Evolutionary conservation across 2,797 vertebrate genomes (phyloP), one percentile per base, ranked within the genome.

Genomic region (Sarcophilus harrisii): DNA sequence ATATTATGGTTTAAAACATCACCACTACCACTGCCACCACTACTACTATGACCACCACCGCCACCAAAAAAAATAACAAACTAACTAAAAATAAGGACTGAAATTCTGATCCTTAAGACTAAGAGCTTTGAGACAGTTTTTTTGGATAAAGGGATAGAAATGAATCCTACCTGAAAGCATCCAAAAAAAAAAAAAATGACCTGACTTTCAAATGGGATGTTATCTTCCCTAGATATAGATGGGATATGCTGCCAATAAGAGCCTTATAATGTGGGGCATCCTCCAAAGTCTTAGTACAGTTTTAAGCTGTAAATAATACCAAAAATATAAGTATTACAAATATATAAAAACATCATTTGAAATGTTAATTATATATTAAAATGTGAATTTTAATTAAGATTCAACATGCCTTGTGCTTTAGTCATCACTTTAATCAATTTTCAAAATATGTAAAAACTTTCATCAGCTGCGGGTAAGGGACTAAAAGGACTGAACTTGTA

Each of bases 161-260:
- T 45, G 38, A 81, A 18, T 45, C 73, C 38, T 45, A 24, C 38
- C 38, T 24, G 38, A 8, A 81, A 81, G 38, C n/a, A n/a, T 81
- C 66, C n/a, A 81, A 98, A 98, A 97, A 97, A 97, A 97, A 98
- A 98, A 97, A 97, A 97, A 97, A 96, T 96, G 93, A 94, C 96
- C 96, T 96, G 66, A 92, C 92, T 45, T 59, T 58, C n/a, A 59
- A 92, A 91, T 60, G 0, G 2, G 57, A 90, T 24, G 5, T 66
- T 38, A 29, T 57, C 62, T 38, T 92, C 57, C 45, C 57, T 55
- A 66, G 96, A 87, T 96, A 92, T 90, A 60, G 10, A 27, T 30
- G 27, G 18, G 89, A 94, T 93, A 29, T 30, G 28, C 45, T 38
- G 30, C 28, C 29, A 2, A 54, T 55, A 57, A 92, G 58, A 58